A percentile compares a stretch with the other conserved stretches of the same genome.
These are phyloP conservation scores for Dendroctonus valens DNA, from an alignment of 1,140 invertebrate genomes.

Conservation along the genomic window DNA sequence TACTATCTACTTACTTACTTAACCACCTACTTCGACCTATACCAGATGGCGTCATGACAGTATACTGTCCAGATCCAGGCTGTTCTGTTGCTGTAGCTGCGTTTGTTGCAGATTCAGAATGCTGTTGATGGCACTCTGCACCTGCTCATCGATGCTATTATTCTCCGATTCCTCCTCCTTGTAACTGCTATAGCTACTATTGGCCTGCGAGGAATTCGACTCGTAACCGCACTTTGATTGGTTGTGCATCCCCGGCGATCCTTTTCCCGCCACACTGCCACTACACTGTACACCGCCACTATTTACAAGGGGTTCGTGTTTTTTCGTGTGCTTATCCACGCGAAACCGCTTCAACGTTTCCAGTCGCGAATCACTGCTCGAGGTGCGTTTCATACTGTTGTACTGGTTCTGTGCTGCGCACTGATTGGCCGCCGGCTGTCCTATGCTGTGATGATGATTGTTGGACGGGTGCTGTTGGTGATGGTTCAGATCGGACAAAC, in stretches of 20 bases:
- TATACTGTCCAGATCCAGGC: slow-evolving; percentile 48
- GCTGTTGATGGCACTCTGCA: slow-evolving; percentile 75
- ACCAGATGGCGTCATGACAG: slow-evolving; percentile 49
- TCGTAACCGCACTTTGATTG: slow-evolving; percentile 32
- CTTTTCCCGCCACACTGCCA: slow-evolving; percentile 18
- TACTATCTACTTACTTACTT: no score
- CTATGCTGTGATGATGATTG: slow-evolving; percentile 8
- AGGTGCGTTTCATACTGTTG: slow-evolving; percentile 37
- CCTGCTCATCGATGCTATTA: slow-evolving; percentile 70
- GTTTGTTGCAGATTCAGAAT: slow-evolving; percentile 67
- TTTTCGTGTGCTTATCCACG: slow-evolving; percentile 48
- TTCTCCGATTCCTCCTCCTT: slow-evolving; percentile 48
- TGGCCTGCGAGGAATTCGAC: slow-evolving; percentile 27
- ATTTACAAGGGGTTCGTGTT: slow-evolving; percentile 32
- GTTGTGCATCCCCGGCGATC: not conserved
- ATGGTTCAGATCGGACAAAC: slow-evolving; percentile 44
- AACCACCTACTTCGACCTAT: slow-evolving; percentile 9
- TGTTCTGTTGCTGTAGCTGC: slow-evolving; percentile 20
- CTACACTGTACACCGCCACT: slow-evolving; percentile 34
- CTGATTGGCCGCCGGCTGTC: not conserved
- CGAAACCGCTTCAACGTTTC: slow-evolving; percentile 49
- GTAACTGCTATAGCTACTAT: slow-evolving; percentile 26
- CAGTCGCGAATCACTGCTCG: slow-evolving; percentile 44
- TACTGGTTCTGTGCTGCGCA: slow-evolving; percentile 6
- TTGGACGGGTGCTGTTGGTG: slow-evolving; percentile 1